phyloP scores from a whole-genome alignment of 1,140 invertebrate species.

The Elysia chlorotica region DNA sequence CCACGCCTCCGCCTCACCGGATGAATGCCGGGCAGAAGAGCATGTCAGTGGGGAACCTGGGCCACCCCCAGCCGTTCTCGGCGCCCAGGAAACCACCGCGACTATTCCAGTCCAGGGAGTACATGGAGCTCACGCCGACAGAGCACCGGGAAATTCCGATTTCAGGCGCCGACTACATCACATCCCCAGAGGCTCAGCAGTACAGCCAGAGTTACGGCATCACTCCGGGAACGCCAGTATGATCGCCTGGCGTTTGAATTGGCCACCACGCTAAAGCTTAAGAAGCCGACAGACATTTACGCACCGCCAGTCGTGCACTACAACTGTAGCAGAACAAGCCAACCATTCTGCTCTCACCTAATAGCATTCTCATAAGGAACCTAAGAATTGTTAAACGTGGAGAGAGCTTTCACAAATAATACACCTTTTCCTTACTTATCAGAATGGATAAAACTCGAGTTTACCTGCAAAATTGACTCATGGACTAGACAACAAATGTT shows the following conservation, averaged over 20 bases:
- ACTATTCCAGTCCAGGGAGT: slow-evolving; percentile 38
- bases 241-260: background rate
- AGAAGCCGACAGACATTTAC: background rate
- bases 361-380: background rate
- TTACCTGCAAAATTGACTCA: too few species aligned
- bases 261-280: background rate
- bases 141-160: too few species aligned
- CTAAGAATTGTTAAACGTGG: background rate
- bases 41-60: slow-evolving; percentile 44
- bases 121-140: slow-evolving; percentile 33
- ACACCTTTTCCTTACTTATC: background rate
- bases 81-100: slow-evolving; percentile 43
- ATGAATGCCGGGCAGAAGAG: slow-evolving; percentile 30
- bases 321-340: background rate
- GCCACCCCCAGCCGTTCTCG: slow-evolving; percentile 15
- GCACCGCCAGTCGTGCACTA: background rate
- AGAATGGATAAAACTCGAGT: too few species aligned
- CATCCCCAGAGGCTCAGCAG: slow-evolving; percentile 9
- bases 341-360: background rate
- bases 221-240: slow-evolving; percentile 30
- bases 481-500: too few species aligned
- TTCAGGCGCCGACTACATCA: slow-evolving; percentile 27
- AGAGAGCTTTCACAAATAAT: background rate
- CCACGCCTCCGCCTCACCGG: slow-evolving; percentile 16
- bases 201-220: slow-evolving; percentile 26